A percentile compares a stretch with the other conserved stretches of the same genome.
Evolutionary conservation across 2,797 vertebrate species (phyloP).

Genomic region (Tokudaia muenninki): DNA sequence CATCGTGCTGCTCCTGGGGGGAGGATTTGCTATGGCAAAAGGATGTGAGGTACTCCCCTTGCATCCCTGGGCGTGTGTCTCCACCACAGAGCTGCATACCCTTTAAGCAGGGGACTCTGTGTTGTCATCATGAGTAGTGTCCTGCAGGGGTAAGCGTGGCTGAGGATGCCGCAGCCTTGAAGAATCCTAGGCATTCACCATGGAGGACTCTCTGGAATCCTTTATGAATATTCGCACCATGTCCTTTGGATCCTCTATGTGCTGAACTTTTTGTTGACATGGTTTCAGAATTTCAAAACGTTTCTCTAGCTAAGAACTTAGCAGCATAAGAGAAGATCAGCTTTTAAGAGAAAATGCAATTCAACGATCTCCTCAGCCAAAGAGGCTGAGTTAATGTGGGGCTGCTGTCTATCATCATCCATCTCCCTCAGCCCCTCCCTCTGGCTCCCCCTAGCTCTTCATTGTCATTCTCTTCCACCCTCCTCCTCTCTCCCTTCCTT

Average conservation of each 20-base stretch:
- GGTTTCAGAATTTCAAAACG: neutral
- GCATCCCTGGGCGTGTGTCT: neutral
- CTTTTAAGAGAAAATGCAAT: neutral
- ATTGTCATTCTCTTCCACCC: neutral
- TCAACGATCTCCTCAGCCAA: neutral
- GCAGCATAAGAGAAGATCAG: neutral
- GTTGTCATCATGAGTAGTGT: neutral
- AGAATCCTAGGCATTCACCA: neutral
- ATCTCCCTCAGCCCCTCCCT: too few species aligned
- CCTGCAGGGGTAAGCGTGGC: neutral
- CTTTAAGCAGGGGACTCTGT: neutral
- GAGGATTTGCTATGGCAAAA: constrained; percentile 97
- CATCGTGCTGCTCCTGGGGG: constrained; percentile 96
- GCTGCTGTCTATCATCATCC: neutral
- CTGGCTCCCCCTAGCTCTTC: too few species aligned
- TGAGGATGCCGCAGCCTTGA: neutral
- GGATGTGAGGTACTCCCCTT: constrained; percentile 93
- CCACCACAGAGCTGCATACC: neutral
- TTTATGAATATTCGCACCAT: neutral
- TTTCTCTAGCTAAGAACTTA: constrained; percentile 12
- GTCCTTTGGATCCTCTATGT: neutral
- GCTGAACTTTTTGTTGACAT: neutral
- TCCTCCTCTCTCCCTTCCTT: neutral
- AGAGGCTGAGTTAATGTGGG: neutral
- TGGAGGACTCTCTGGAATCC: neutral